Evolutionary conservation across 2,888 invertebrate species (phyloP), one percentile per base, ranked within the genome.

Genomic region (Ochropleura plecta): DNA sequence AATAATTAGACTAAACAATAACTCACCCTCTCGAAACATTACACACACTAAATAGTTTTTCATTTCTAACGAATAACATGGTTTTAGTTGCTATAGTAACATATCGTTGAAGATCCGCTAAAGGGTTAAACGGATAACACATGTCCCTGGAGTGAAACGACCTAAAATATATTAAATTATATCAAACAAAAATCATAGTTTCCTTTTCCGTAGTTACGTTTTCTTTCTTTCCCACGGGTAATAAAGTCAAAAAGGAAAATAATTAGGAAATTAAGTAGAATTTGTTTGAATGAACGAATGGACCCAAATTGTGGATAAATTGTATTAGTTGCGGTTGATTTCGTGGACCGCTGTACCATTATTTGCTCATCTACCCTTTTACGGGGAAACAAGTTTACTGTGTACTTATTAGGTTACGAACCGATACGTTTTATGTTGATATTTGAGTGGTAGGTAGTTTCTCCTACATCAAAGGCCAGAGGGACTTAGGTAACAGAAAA

Each of bases 261-360:
- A 66, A 67, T 72, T 67, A 67, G n/a, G 66, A 63, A 73, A 66
- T 79, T 8, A 67, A 73, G 40, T 16, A 9, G 18, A 72, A 62
- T 72, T 73, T 55, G 51, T 59, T 59, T 42, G 42, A 64, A 64
- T 57, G 53, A 40, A 42, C 14, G 14, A 59, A 67, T 62, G 20
- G 12, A 48, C 57, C 75, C 55, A 75, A 70, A 70, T 79, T 12
- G 65, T 51, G 18, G 51, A 59, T 66, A 75, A 80, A 79, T 79
- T 75, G 51, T 66, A 75, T 79, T 70, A 70, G 30, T 51, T 48
- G 57, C 14, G 66, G 75, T 75, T 75, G 14, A 49, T 68, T 80
- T 70, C 62, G 46, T 59, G 30, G 57, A 59, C 49, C 46, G 57
- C 40, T 66, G 46, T 63, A 44, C 59, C 14, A 49, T 63, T 59